A percentile compares a stretch with the other conserved stretches of the same genome.
Conservation (phyloP, 2,113 vertebrate species). For the Entelurus aequoreus region DNA sequence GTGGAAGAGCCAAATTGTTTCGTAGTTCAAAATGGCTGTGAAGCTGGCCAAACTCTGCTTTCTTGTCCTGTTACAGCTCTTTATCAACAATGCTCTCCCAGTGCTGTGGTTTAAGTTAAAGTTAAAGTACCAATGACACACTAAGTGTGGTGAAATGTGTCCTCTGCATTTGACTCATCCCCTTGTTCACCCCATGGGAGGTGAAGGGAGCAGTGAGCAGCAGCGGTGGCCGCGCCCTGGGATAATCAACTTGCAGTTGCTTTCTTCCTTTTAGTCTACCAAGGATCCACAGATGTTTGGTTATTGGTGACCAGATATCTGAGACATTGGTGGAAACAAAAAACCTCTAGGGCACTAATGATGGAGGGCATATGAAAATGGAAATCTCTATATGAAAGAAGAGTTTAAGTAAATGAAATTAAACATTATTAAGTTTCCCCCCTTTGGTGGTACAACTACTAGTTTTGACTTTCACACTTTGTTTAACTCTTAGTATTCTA, state of each 20-base stretch:
- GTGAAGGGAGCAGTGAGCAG: no score
- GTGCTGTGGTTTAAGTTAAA: slow-evolving; percentile 30
- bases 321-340: slow-evolving; percentile 36
- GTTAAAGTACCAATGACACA: no score
- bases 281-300: slow-evolving; percentile 39
- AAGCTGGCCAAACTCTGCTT: slow-evolving; percentile 40
- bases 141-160: no score
- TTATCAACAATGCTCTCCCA: slow-evolving; percentile 31
- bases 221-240: no score
- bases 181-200: no score
- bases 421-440: slow-evolving; percentile 28
- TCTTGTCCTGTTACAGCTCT: slow-evolving; percentile 48
- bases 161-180: no score
- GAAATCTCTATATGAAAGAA: slow-evolving; percentile 46
- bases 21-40: slow-evolving; percentile 31
- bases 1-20: slow-evolving; percentile 40
- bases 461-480: slow-evolving; percentile 88
- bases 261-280: slow-evolving; percentile 34
- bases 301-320: slow-evolving; percentile 10
- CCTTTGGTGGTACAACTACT: slow-evolving; percentile 37
- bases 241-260: slow-evolving; percentile 32
- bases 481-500: slow-evolving; percentile 79
- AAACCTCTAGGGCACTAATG: slow-evolving; percentile 33
- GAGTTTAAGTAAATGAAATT: slow-evolving; percentile 17
- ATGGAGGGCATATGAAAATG: slow-evolving; percentile 39